phyloP scores from a whole-genome alignment of 2,797 vertebrate species.

The Thamnophis elegans region DNA sequence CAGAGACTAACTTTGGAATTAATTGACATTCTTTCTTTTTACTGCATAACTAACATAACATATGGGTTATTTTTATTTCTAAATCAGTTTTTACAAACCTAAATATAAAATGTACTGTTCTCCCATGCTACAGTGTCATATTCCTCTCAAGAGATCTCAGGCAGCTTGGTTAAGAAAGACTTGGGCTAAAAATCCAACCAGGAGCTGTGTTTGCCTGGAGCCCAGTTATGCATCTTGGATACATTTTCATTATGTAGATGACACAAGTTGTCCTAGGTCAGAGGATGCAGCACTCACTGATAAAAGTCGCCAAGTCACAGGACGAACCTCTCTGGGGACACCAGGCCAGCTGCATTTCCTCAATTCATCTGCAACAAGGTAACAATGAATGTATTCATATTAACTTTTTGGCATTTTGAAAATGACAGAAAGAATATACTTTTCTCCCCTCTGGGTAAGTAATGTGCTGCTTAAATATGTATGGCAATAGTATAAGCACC shows the following conservation, averaged over 20 bases:
- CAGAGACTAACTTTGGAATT: neutral
- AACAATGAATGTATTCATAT: conserved; percentile 59
- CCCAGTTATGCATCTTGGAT: neutral
- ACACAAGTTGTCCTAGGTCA: neutral
- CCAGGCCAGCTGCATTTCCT: conserved; percentile 98
- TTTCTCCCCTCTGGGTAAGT: conserved; percentile 39
- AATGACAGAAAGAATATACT: conserved; percentile 61
- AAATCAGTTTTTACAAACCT: neutral
- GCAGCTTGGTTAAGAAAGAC: neutral
- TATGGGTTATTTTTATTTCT: neutral
- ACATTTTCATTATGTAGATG: neutral
- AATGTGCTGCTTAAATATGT: neutral
- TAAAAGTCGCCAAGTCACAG: conserved; percentile 95
- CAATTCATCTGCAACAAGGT: conserved; percentile 86
- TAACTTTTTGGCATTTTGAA: conserved; percentile 41
- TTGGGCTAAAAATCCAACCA: neutral
- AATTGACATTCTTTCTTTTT: neutral
- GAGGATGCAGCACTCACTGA: conserved; percentile 80
- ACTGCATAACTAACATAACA: neutral
- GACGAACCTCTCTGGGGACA: conserved; percentile 91
- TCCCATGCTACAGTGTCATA: neutral
- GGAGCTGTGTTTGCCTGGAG: neutral
- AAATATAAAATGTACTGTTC: no score
- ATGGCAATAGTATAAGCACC: neutral
- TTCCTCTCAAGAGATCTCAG: neutral